phyloP scores from a whole-genome alignment of 2,888 invertebrate genomes.

The Tethea ocularis region DNA sequence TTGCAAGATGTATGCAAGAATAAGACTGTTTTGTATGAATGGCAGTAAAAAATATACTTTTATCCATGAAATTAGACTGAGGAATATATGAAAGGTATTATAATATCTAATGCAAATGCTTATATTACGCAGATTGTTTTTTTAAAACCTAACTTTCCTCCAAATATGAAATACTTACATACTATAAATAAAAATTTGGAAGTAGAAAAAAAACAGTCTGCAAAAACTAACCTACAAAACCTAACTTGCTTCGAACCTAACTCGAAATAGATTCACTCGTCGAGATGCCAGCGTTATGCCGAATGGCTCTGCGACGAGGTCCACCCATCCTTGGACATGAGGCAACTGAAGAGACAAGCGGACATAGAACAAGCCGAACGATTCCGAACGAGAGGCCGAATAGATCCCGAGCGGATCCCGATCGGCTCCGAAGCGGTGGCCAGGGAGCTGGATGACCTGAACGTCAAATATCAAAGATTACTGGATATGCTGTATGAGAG shows the following conservation, averaged over 20 bases:
- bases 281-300: constrained; percentile 92
- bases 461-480: constrained; percentile 89
- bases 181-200: background rate
- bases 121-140: constrained; percentile 38
- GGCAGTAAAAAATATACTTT: background rate
- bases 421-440: constrained; percentile 90
- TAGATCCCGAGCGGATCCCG: constrained; percentile 54
- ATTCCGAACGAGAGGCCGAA: constrained; percentile 55
- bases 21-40: background rate
- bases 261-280: constrained; percentile 91
- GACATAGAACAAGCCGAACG: constrained; percentile 69
- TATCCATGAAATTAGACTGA: constrained; percentile 11
- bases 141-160: constrained; percentile 15
- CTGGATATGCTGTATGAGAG: constrained; percentile 88
- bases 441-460: constrained; percentile 91
- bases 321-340: constrained; percentile 90
- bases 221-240: constrained; percentile 66
- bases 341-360: constrained; percentile 70
- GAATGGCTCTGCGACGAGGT: constrained; percentile 92
- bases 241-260: constrained; percentile 81
- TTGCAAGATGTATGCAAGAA: background rate
- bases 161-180: background rate
- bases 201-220: constrained; percentile 44
- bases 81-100: constrained; percentile 25
- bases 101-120: constrained; percentile 24